These are phyloP conservation scores for Drosophila funebris DNA, from an alignment of 1,140 invertebrate species.

Conservation along the genomic window DNA sequence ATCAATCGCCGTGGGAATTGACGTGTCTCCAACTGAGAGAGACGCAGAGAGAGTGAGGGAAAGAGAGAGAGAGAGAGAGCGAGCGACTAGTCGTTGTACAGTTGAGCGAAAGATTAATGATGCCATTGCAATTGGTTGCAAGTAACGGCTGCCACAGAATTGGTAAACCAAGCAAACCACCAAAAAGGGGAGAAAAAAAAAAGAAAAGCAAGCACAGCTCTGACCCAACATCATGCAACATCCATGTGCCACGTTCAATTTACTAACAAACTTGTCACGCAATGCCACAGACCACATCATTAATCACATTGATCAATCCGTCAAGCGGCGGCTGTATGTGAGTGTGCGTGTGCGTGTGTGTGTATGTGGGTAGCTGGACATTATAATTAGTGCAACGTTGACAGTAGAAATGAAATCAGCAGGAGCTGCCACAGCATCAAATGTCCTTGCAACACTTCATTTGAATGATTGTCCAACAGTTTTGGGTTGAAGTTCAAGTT, in stretches of 20 bases:
- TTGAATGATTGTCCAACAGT: constrained; percentile 32
- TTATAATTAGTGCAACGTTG: constrained; percentile 45
- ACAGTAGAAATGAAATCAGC: constrained; percentile 24
- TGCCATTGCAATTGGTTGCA: constrained; percentile 27
- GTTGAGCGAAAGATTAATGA: constrained; percentile 60
- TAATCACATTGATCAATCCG: constrained; percentile 75
- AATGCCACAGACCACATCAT: constrained; percentile 62
- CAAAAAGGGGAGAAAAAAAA: constrained; percentile 5
- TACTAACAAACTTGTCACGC: constrained; percentile 80
- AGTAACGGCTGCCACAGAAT: constrained; percentile 37
- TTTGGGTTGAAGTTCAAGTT: constrained; percentile 29
- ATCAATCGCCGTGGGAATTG: constrained; percentile 67
- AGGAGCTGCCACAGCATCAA: constrained; percentile 20
- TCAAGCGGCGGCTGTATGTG: constrained; percentile 39
- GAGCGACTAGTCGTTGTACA: constrained; percentile 1
- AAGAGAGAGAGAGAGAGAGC: too few species aligned
- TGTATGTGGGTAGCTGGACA: constrained; percentile 27
- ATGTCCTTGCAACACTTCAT: constrained; percentile 27
- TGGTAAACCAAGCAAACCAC: constrained; percentile 18
- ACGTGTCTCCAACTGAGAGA: not conserved
- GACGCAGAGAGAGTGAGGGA: too few species aligned
- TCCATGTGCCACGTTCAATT: constrained; percentile 56
- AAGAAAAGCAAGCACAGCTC: constrained; percentile 13
- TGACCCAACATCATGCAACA: constrained; percentile 29
- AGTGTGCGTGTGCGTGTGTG: constrained; percentile 27